phyloP scores from a whole-genome alignment of 92 coral and sea anemone genomes.

The Porites divaricata region DNA sequence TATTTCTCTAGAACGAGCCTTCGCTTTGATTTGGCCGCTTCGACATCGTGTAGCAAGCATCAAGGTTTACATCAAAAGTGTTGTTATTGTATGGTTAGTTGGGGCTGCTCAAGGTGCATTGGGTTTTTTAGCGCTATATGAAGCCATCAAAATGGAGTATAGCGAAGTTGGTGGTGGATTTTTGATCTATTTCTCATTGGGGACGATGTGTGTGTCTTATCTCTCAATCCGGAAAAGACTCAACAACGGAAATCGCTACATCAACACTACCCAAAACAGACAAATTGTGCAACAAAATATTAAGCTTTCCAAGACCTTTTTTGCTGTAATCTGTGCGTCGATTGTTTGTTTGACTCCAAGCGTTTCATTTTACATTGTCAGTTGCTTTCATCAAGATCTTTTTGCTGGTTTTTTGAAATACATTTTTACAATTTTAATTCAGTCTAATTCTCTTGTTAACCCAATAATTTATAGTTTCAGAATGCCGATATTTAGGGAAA shows the following conservation, averaged over 20 bases:
- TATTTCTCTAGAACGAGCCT: not conserved
- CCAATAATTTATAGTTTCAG: not conserved
- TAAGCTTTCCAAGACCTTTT: constrained; percentile 1
- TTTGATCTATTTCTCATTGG: not conserved
- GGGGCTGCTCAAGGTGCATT: not conserved
- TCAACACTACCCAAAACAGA: not conserved
- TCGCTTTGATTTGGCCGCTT: constrained; percentile 11
- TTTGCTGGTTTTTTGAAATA: not conserved
- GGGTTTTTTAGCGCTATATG: not conserved
- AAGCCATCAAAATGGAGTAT: not conserved
- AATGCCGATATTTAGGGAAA: not conserved
- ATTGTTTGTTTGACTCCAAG: not conserved
- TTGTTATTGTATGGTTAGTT: not conserved
- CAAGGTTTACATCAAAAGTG: not conserved
- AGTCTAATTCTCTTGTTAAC: constrained; percentile 2
- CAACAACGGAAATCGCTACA: not conserved
- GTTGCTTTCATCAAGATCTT: not conserved
- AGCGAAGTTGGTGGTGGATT: not conserved
- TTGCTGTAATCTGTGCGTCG: constrained; percentile 5
- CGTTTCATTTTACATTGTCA: not conserved
- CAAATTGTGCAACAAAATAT: not conserved
- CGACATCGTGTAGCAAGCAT: constrained; percentile 10
- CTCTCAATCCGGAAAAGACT: constrained; percentile 8
- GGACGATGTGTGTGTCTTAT: not conserved
- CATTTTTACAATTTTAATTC: not conserved